Base-by-base conservation (phyloP, 92 coral and sea anemone species). In the Hydrozoanthus gracilis region DNA sequence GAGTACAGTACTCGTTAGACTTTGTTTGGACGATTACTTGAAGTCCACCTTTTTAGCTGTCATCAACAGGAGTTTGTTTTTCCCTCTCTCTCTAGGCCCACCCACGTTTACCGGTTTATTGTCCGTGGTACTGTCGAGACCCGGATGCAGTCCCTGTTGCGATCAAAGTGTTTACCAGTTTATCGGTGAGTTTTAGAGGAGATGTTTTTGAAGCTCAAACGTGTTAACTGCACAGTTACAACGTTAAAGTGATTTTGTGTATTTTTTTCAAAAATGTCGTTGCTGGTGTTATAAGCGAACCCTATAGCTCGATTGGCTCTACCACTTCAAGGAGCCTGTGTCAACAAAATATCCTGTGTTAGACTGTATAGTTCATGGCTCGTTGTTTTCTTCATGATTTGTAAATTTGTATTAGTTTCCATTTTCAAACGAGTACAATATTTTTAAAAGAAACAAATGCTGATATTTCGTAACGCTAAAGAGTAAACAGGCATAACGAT, bases 91-190 rank as follows among this genome's bases (percentile, higher is more conserved):
- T 88, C 55, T 91, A 96, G 99, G 77, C 98, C 99, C 72, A 96
- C 99, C 35, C 96, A 90, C 77, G 96, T 96, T 77, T 92, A 93
- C 76, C 97, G 99, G 4, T 94, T 96, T 70, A 91, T 96, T 62
- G 93, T 93, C 46, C 94, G 92, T 7, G 92, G 94, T 51, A 96
- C 98, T 44, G 99, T 96, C 39, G 99, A 96, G 79, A 92, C 96
- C 79, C 91, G 98, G 84, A 93, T 96, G 95, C 79, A 82, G 84
- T 90, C 97, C 12, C 87, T 96, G 48, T 86, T 96, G 55, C 95
- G 87, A 76, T 89, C 95, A 47, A 95, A 95, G 79, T 83, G 93
- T 8, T 72, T 80, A 27, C 67, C 92, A 3, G 86, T 82, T 44
- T 93, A 92, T 46, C 93, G 98, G 99, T 96, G 60, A 55, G 77